Evolutionary conservation across 2,113 vertebrate species (phyloP).

Genomic region (Oncorhynchus masou): DNA sequence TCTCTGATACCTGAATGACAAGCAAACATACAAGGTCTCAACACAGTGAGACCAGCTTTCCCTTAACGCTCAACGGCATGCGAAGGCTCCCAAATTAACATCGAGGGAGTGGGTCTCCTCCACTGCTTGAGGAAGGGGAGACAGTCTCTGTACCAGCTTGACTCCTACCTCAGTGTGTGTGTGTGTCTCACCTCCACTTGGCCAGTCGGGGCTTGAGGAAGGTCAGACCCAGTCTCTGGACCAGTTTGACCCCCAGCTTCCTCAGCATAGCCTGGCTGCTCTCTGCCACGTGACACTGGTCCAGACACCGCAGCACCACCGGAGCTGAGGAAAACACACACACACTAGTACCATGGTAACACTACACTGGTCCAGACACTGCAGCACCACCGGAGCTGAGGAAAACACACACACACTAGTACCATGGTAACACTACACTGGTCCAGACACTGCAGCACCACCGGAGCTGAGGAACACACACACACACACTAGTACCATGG

Average conservation of each 20-base stretch:
- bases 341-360: too few relatives aligned
- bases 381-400: too few relatives aligned
- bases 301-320: conserved; percentile 18
- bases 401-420: too few relatives aligned
- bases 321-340: too few relatives aligned
- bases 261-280: conserved; percentile 82
- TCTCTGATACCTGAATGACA: conserved; percentile 84
- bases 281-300: conserved; percentile 76
- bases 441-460: too few relatives aligned
- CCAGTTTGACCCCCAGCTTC: conserved; percentile 82
- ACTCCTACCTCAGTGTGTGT: conserved; percentile 63
- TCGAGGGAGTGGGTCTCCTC: conserved; percentile 73
- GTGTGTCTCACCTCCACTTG: conserved; percentile 82
- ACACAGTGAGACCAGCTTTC: background rate
- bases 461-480: too few relatives aligned
- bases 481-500: too few relatives aligned
- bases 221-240: conserved; percentile 86
- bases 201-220: conserved; percentile 78
- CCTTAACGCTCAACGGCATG: too few relatives aligned
- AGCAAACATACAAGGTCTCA: background rate
- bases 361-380: too few relatives aligned
- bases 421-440: too few relatives aligned
- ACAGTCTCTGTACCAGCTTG: conserved; percentile 91
- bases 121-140: conserved; percentile 91
- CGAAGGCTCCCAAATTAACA: too few relatives aligned